phyloP scores from a whole-genome alignment of 2,113 vertebrate species.

The Cebidichthys violaceus region DNA sequence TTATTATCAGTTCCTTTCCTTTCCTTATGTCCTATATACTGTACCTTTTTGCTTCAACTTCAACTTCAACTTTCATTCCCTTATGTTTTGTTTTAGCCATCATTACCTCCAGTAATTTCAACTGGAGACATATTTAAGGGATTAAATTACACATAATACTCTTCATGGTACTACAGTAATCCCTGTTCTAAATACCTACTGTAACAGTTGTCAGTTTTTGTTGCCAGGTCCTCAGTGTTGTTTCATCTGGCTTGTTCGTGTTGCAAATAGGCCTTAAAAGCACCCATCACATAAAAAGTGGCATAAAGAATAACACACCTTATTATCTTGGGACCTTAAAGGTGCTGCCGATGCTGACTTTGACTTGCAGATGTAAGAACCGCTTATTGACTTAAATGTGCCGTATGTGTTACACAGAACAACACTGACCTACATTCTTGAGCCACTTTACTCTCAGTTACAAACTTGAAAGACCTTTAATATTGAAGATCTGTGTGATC shows the following conservation, averaged over 20 bases:
- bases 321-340: neutral
- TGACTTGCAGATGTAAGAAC: neutral
- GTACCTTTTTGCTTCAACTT: neutral
- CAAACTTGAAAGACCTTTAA: neutral
- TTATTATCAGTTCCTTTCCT: neutral
- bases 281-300: neutral
- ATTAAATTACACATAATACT: constrained; percentile 12
- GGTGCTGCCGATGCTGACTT: neutral
- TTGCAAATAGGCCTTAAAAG: neutral
- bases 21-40: neutral
- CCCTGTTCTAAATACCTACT: neutral
- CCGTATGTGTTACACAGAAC: neutral
- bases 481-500: neutral
- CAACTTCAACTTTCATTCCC: neutral
- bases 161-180: neutral
- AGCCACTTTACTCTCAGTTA: neutral
- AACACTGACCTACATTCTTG: neutral
- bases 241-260: neutral
- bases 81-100: neutral
- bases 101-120: neutral
- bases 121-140: constrained; percentile 4
- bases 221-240: neutral
- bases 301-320: too few species aligned
- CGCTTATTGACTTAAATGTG: neutral
- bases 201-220: neutral